Evolutionary conservation across 1,140 invertebrate genomes (phyloP), one percentile per base, ranked within the genome.

Genomic region (Triops longicaudatus): DNA sequence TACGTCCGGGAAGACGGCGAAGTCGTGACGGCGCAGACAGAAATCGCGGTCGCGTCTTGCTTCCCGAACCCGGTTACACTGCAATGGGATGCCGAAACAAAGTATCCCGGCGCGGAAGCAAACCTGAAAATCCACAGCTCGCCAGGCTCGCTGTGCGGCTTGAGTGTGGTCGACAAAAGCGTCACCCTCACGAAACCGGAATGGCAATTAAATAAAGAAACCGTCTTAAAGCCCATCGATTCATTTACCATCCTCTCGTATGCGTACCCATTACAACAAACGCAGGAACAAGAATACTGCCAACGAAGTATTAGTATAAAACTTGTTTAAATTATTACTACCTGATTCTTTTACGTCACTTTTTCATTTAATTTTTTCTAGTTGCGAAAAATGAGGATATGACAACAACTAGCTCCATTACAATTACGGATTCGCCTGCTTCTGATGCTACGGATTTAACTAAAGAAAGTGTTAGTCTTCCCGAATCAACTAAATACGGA

Each of bases 301-400:
- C 17, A n/a, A 42, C 7, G 9, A n/a, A 74, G 44, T 50, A 50
- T 14, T 0, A 80, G n/a, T 7, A 2, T 63, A 5, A 5, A 81
- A 82, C 17, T 63, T 0, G 1, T 80, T 4, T 4, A 37, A 81
- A 12, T 41, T 79, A 77, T 9, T 81, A 79, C n/a, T n/a, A 12
- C 80, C 82, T n/a, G 83, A 83, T 14, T 5, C n/a, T n/a, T 27
- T 72, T 73, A 14, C 37, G 14, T 2, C 14, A 7, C n/a, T 4
- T 28, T 75, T n/a, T 14, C 26, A 28, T 26, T 75, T 44, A 10
- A 17, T 71, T 63, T 75, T 73, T 73, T 37, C 31, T 7, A 37
- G 7, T 37, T 37, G 31, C 2, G 2, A 37, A 37, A 37, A 37
- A 37, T 7, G 7, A 37, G 7, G 31, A 37, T 37, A 37, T 7